phyloP scores from a whole-genome alignment of 1,140 invertebrate species.

The Anthonomus grandis region DNA sequence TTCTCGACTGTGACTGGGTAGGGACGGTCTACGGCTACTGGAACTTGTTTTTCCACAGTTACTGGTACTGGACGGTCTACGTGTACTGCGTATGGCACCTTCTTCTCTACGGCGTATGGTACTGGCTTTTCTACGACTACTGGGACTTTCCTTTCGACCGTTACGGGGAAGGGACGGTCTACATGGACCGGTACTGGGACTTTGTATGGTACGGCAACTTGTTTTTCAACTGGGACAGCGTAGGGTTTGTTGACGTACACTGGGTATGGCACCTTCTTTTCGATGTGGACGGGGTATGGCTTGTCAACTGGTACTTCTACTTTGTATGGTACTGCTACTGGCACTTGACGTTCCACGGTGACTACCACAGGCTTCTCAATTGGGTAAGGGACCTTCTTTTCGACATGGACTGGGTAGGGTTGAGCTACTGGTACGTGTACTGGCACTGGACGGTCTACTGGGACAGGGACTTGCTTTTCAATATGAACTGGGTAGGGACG shows the following conservation, averaged over 20 bases:
- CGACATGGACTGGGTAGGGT: conserved; percentile 30
- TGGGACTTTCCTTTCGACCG: conserved; percentile 26
- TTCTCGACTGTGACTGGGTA: conserved; percentile 29
- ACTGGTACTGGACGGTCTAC: conserved; percentile 30
- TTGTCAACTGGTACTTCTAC: conserved; percentile 31
- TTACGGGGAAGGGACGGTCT: conserved; percentile 27
- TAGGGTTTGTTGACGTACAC: conserved; percentile 29
- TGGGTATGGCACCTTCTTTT: conserved; percentile 32
- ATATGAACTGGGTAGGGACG: conserved; percentile 25
- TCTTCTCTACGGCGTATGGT: conserved; percentile 25
- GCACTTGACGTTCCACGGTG: conserved; percentile 24
- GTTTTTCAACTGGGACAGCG: conserved; percentile 24
- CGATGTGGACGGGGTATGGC: conserved; percentile 29
- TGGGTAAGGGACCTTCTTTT: conserved; percentile 25
- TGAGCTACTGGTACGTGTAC: conserved; percentile 31
- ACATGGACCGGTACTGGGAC: conserved; percentile 21
- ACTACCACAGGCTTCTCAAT: conserved; percentile 25
- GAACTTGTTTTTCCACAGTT: conserved; percentile 21
- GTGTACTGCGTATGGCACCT: conserved; percentile 28
- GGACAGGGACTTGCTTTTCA: conserved; percentile 21
- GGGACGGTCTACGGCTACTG: conserved; percentile 28
- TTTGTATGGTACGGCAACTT: conserved; percentile 25
- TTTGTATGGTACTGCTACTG: conserved; percentile 27
- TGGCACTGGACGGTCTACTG: conserved; percentile 23
- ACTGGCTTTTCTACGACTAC: conserved; percentile 24